Percentiles rank a stretch among this genome's conserved stretches.
Conservation (phyloP, 2,888 invertebrate species). For the Antheraea yamamai region DNA sequence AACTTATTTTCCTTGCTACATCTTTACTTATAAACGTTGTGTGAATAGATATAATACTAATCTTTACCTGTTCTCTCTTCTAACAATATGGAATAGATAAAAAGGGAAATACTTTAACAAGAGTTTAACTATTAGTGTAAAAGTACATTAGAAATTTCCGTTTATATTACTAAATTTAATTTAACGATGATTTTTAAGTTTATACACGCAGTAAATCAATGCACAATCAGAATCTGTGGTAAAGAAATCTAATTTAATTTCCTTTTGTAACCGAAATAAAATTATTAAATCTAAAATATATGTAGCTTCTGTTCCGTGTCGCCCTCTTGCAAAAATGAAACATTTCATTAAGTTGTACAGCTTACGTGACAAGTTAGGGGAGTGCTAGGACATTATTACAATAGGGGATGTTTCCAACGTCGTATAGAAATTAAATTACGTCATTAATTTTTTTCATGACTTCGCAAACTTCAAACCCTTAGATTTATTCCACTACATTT, state of each 20-base stretch:
- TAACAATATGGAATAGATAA: too few relatives aligned
- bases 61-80: too few relatives aligned
- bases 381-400: constrained; percentile 7
- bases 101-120: too few relatives aligned
- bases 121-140: too few relatives aligned
- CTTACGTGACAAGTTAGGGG: constrained; percentile 47
- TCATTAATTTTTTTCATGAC: neutral
- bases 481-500: neutral
- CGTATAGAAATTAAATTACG: neutral
- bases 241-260: neutral
- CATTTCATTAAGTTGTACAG: constrained; percentile 49
- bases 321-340: constrained; percentile 35
- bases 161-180: too few relatives aligned
- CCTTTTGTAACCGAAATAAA: neutral
- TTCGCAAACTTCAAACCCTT: neutral
- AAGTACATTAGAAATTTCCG: too few relatives aligned
- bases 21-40: too few relatives aligned
- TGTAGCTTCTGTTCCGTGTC: constrained; percentile 10
- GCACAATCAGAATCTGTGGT: neutral
- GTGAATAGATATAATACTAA: too few relatives aligned
- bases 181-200: too few relatives aligned
- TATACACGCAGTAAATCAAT: neutral
- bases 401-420: neutral
- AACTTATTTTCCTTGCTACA: too few relatives aligned
- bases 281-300: neutral